A percentile compares a stretch with the other conserved stretches of the same genome.
Evolutionary conservation across 2,113 vertebrate species (phyloP).

Genomic region (Phylloscopus whistleri): DNA sequence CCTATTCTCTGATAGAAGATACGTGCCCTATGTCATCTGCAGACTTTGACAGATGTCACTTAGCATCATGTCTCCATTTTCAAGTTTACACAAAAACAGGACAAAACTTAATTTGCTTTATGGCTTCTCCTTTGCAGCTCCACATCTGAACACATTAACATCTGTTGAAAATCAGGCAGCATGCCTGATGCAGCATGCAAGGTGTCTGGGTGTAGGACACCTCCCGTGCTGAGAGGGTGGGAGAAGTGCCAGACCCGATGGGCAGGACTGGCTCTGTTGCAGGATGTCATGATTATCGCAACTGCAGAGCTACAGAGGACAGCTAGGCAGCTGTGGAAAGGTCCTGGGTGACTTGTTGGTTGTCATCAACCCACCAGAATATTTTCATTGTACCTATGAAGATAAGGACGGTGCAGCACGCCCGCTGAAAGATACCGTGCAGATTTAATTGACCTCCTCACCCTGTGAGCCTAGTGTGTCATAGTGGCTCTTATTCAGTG

Average conservation of each 20-base stretch:
- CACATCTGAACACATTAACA: not conserved
- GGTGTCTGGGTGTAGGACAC: not conserved
- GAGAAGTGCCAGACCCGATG: not conserved
- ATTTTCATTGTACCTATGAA: not conserved
- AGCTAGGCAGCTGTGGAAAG: not conserved
- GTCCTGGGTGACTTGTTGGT: not conserved
- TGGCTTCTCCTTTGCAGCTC: not conserved
- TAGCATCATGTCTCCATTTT: slow-evolving; percentile 1
- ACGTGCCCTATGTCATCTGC: not conserved
- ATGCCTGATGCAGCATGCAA: not conserved
- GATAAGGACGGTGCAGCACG: not conserved
- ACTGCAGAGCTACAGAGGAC: not conserved
- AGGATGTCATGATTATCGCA: not conserved
- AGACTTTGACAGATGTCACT: slow-evolving; percentile 8
- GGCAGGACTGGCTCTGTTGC: not conserved
- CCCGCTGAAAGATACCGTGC: not conserved
- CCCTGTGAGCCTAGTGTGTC: not conserved
- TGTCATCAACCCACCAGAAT: not conserved
- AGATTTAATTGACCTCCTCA: not conserved
- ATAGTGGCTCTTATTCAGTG: not conserved
- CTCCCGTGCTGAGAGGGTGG: not conserved
- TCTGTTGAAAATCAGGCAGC: not conserved
- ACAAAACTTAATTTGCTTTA: not conserved
- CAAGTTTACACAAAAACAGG: not conserved
- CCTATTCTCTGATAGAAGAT: not conserved